Conservation (phyloP, 2,113 vertebrate genomes). For the Probosciger aterrimus region DNA sequence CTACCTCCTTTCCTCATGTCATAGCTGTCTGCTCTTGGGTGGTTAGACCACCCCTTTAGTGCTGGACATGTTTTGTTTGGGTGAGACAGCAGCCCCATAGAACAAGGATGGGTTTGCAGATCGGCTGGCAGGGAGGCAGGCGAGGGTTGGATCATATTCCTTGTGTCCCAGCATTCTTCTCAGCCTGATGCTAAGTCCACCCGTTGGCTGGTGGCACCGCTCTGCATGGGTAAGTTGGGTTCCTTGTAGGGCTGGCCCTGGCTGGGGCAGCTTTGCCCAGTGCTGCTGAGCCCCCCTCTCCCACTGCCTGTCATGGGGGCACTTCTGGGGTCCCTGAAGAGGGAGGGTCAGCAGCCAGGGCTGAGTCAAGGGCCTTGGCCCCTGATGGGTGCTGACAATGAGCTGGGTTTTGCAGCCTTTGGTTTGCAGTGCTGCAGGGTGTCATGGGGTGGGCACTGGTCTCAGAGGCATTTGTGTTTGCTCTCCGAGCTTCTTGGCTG, state of each 20-base stretch:
- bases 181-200: background rate
- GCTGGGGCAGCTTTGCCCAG: background rate
- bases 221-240: background rate
- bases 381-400: background rate
- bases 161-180: background rate
- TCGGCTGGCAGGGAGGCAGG: fast-evolving
- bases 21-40: too few relatives aligned
- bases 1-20: background rate
- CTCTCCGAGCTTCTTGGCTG: background rate
- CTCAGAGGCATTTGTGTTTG: background rate
- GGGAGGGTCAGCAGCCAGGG: background rate
- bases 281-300: background rate
- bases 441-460: background rate
- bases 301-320: too few relatives aligned
- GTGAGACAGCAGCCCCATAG: background rate
- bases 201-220: fast-evolving
- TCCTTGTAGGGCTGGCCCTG: too few relatives aligned
- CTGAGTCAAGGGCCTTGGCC: too few relatives aligned
- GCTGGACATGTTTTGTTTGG: background rate
- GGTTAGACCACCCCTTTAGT: too few relatives aligned
- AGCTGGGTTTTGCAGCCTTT: background rate
- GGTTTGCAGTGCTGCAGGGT: background rate
- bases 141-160: too few relatives aligned
- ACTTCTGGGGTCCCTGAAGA: fast-evolving
- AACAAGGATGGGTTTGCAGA: background rate